phyloP scores from a whole-genome alignment of 1,140 invertebrate species.

The Hestina assimilis region DNA sequence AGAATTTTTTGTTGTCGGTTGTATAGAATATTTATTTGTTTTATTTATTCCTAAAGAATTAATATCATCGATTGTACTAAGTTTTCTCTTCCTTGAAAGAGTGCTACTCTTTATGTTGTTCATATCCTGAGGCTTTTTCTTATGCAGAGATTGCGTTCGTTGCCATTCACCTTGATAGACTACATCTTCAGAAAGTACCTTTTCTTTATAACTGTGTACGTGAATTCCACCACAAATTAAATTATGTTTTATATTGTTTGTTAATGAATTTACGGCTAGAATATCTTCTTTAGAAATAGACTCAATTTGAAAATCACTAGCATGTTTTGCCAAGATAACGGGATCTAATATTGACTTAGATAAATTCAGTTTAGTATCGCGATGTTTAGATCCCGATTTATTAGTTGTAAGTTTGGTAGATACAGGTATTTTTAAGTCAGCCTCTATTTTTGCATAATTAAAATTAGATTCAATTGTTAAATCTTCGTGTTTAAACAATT shows the following conservation, averaged over 20 bases:
- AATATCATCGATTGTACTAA: background rate
- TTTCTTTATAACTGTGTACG: conserved; percentile 61
- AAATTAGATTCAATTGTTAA: conserved; percentile 16
- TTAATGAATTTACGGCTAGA: conserved; percentile 20
- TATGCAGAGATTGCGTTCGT: conserved; percentile 11
- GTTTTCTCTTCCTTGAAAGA: conserved; percentile 23
- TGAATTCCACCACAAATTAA: conserved; percentile 53
- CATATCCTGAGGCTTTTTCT: conserved; percentile 25
- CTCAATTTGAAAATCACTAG: conserved; percentile 30
- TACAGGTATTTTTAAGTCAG: conserved; percentile 30
- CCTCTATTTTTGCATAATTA: background rate
- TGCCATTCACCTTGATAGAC: conserved; percentile 67
- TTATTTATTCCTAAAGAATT: background rate
- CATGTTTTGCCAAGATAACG: conserved; percentile 17
- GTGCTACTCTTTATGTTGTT: conserved; percentile 29
- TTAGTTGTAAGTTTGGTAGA: conserved; percentile 30
- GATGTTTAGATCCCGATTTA: conserved; percentile 34
- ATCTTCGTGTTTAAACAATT: background rate
- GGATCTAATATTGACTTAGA: conserved; percentile 23
- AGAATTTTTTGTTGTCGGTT: background rate
- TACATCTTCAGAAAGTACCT: conserved; percentile 52
- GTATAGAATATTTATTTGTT: background rate
- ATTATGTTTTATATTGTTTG: conserved; percentile 35
- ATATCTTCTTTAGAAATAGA: conserved; percentile 26
- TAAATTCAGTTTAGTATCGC: conserved; percentile 17